A percentile compares a stretch with the other conserved stretches of the same genome.
Evolutionary conservation across 2,113 vertebrate species (phyloP).

Genomic region (Collichthys lucidus): DNA sequence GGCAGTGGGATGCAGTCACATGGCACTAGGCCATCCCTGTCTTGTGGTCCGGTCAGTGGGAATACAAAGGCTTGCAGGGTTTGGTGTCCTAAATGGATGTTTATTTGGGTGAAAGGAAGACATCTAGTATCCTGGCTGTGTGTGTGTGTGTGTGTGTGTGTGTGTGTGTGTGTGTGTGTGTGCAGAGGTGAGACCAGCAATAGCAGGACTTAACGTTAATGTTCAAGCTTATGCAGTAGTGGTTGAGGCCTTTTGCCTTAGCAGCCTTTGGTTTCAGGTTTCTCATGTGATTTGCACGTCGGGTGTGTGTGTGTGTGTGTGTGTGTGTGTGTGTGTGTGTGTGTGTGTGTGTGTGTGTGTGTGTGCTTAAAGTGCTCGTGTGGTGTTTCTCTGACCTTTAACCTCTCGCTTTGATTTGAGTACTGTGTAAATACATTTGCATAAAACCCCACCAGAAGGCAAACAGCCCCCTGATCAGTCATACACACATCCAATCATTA

Average conservation of each 20-base stretch:
- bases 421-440: constrained; percentile 34
- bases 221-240: constrained; percentile 21
- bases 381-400: constrained; percentile 45
- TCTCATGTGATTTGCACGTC: constrained; percentile 65
- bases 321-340: constrained; percentile 28
- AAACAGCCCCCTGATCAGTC: neutral
- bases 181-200: constrained; percentile 1
- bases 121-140: constrained; percentile 17
- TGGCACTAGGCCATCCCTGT: constrained; percentile 62
- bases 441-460: constrained; percentile 2
- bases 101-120: constrained; percentile 48
- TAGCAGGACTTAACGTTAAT: constrained; percentile 5
- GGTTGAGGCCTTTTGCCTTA: neutral
- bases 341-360: constrained; percentile 21
- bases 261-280: constrained; percentile 53
- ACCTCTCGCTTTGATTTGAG: constrained; percentile 29
- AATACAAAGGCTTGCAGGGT: constrained; percentile 65
- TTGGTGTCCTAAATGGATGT: constrained; percentile 55
- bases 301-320: constrained; percentile 28
- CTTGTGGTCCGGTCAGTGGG: constrained; percentile 63
- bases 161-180: neutral
- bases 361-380: constrained; percentile 27
- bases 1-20: constrained; percentile 75
- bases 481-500: neutral
- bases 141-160: constrained; percentile 15